These are phyloP conservation scores for Leptopilina drosophilae DNA, from an alignment of 2,888 invertebrate genomes.

Conservation along the genomic window DNA sequence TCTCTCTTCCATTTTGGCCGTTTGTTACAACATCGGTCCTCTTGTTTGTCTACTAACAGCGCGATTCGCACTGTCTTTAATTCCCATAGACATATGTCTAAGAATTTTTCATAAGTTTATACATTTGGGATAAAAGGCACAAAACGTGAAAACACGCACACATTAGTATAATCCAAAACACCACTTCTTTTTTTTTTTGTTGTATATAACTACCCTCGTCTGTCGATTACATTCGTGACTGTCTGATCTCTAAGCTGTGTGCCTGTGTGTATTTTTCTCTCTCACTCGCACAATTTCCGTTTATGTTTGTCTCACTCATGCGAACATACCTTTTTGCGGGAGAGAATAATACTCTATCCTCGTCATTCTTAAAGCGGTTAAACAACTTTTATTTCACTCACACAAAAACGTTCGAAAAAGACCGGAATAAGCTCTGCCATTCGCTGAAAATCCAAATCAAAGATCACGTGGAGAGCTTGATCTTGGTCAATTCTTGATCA, in stretches of 20 bases:
- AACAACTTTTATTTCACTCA: not conserved
- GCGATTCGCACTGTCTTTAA: conserved; percentile 15
- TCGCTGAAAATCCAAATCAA: conserved; percentile 9
- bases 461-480: conserved; percentile 13
- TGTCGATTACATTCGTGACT: conserved; percentile 7
- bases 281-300: not conserved
- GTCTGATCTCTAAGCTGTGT: conserved; percentile 13
- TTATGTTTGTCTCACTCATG: not conserved
- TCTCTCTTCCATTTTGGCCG: conserved; percentile 76
- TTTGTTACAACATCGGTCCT: conserved; percentile 66
- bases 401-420: conserved; percentile 26
- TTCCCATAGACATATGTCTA: conserved; percentile 35
- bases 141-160: conserved; percentile 2
- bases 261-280: not conserved
- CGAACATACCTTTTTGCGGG: not conserved
- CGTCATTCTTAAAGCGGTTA: not conserved
- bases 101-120: not conserved
- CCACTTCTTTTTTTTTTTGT: conserved; percentile 19
- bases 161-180: conserved; percentile 3
- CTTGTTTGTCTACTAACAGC: conserved; percentile 6
- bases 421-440: conserved; percentile 13
- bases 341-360: not conserved
- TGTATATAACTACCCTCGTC: conserved; percentile 3
- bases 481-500: not conserved
- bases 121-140: not conserved